A percentile compares a stretch with the other conserved stretches of the same genome.
Evolutionary conservation across 2,113 vertebrate species (phyloP).

Genomic region (Actinemys pallida): DNA sequence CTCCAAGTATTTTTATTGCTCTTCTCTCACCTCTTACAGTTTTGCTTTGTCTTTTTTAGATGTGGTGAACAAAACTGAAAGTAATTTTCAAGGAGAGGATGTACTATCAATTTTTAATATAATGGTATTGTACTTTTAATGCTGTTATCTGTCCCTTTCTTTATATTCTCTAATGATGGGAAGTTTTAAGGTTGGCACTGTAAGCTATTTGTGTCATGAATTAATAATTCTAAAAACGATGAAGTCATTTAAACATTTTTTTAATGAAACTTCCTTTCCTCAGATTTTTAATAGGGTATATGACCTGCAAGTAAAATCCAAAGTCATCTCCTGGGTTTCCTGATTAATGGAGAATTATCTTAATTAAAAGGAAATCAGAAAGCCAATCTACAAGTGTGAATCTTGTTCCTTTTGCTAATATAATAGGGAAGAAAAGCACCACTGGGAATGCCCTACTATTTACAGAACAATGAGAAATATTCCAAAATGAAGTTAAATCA

Average conservation of each 20-base stretch:
- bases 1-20: conserved; percentile 21
- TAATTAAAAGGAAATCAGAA: conserved; percentile 37
- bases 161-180: conserved; percentile 28
- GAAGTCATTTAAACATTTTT: conserved; percentile 49
- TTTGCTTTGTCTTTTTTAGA: conserved; percentile 17
- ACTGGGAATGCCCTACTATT: not conserved
- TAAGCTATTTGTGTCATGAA: conserved; percentile 42
- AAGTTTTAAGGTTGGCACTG: conserved; percentile 28
- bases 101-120: conserved; percentile 42
- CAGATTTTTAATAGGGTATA: conserved; percentile 21
- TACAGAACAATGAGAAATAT: not conserved
- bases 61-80: conserved; percentile 37
- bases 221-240: conserved; percentile 63
- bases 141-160: not conserved
- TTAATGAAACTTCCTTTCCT: conserved; percentile 7
- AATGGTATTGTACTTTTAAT: conserved; percentile 35
- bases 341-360: conserved; percentile 31
- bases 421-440: not conserved
- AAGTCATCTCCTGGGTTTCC: conserved; percentile 26
- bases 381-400: not conserved
- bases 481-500: not conserved
- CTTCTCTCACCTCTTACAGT: not conserved
- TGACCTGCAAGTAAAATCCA: conserved; percentile 53
- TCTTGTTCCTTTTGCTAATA: not conserved
- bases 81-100: conserved; percentile 19